Conservation (phyloP, 2,113 vertebrate species). For the Colius striatus region DNA sequence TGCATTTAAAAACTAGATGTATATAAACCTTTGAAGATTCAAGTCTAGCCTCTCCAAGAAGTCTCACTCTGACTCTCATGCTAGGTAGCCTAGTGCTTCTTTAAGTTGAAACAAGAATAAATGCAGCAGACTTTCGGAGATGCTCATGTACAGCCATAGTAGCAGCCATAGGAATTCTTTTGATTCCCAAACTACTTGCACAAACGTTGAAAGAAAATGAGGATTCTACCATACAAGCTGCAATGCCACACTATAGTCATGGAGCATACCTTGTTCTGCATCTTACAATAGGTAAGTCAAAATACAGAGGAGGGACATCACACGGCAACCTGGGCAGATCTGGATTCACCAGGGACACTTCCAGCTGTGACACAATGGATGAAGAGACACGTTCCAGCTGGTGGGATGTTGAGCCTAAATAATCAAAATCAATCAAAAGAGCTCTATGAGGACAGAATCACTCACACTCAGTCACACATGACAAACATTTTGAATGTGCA, state of each 20-base stretch:
- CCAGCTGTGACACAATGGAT: not conserved
- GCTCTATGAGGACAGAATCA: not conserved
- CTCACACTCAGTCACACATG: not conserved
- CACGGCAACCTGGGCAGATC: slow-evolving; percentile 36
- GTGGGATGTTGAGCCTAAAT: not conserved
- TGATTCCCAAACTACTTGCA: not conserved
- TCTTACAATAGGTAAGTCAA: not conserved
- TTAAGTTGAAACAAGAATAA: not conserved
- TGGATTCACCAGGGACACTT: slow-evolving; percentile 48
- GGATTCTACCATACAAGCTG: not conserved
- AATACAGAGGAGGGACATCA: slow-evolving; percentile 30
- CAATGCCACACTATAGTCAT: fast-evolving
- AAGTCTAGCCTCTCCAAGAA: not conserved
- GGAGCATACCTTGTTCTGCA: slow-evolving; percentile 68
- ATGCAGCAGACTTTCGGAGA: not conserved
- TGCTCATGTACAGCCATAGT: not conserved
- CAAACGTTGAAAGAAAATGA: not conserved
- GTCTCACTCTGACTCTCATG: not conserved
- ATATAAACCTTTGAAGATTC: not conserved
- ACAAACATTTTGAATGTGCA: not conserved
- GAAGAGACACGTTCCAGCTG: not conserved
- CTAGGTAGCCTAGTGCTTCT: not conserved
- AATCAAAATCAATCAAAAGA: not conserved
- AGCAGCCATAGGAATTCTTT: not conserved
- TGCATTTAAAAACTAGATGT: not conserved